Evolutionary conservation across 2,797 vertebrate genomes (phyloP).

Genomic region (Meriones psammophilus): DNA sequence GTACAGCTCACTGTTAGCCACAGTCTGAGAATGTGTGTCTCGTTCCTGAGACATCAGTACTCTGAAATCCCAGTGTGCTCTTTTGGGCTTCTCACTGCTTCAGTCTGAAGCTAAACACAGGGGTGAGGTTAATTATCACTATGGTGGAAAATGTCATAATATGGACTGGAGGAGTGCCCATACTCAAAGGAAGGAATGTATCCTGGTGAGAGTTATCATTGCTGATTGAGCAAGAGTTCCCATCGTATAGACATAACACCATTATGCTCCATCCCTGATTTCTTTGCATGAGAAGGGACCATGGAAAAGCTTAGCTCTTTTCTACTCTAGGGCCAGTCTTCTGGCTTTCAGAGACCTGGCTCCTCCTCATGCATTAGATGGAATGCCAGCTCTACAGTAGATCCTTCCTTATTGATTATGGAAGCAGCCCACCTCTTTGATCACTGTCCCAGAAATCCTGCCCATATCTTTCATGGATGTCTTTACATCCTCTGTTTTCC

Average conservation of each 20-base stretch:
- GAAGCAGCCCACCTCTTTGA: not conserved
- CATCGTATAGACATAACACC: not conserved
- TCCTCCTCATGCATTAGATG: not conserved
- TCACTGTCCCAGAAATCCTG: not conserved
- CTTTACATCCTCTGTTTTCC: not conserved
- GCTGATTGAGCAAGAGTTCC: not conserved
- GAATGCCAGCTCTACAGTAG: not conserved
- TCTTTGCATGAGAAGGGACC: not conserved
- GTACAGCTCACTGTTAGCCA: not conserved
- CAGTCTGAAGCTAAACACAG: not conserved
- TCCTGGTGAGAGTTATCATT: accelerated
- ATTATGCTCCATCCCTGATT: not conserved
- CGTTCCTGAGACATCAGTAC: not conserved
- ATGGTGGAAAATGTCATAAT: slow-evolving; percentile 6
- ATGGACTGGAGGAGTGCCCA: not conserved
- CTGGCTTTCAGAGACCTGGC: not conserved
- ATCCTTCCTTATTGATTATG: not conserved
- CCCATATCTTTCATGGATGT: too few species aligned
- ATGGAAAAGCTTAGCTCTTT: not conserved
- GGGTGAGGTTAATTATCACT: not conserved
- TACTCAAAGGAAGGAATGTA: not conserved
- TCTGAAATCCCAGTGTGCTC: not conserved
- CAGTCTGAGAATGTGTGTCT: not conserved
- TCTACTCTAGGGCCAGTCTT: not conserved
- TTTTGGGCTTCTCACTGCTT: slow-evolving; percentile 9